Conservation (phyloP, 2,113 vertebrate genomes). For the Panthera leo region DNA sequence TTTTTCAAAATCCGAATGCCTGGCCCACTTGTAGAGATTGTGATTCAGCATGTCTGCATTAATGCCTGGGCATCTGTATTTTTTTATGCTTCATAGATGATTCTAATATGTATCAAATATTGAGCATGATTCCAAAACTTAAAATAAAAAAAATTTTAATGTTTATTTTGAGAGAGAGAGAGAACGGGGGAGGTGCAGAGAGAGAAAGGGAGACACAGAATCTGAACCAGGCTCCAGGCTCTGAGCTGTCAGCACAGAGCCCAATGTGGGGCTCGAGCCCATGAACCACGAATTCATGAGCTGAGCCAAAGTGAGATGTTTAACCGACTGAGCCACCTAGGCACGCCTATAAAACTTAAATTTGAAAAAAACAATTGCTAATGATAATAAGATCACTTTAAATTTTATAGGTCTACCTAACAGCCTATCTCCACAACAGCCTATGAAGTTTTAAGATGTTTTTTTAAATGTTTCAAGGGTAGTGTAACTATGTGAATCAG, state of each 20-base stretch:
- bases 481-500: background rate
- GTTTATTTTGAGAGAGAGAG: too few relatives aligned
- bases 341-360: background rate
- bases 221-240: too few relatives aligned
- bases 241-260: too few relatives aligned
- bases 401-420: slow-evolving; percentile 15
- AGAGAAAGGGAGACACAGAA: too few relatives aligned
- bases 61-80: background rate
- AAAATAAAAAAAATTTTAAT: slow-evolving; percentile 13
- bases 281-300: too few relatives aligned
- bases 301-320: too few relatives aligned
- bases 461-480: background rate
- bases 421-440: background rate
- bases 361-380: slow-evolving; percentile 2
- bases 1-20: background rate
- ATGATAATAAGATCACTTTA: background rate
- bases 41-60: background rate
- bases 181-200: too few relatives aligned
- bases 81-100: slow-evolving; percentile 1
- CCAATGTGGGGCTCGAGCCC: too few relatives aligned
- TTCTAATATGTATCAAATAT: background rate
- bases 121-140: slow-evolving; percentile 25
- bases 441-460: slow-evolving; percentile 30
- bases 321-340: too few relatives aligned
- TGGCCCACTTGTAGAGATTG: background rate